A percentile compares a stretch with the other conserved stretches of the same genome.
phyloP scores from a whole-genome alignment of 2,113 vertebrate genomes.

The Thamnophis sirtalis region DNA sequence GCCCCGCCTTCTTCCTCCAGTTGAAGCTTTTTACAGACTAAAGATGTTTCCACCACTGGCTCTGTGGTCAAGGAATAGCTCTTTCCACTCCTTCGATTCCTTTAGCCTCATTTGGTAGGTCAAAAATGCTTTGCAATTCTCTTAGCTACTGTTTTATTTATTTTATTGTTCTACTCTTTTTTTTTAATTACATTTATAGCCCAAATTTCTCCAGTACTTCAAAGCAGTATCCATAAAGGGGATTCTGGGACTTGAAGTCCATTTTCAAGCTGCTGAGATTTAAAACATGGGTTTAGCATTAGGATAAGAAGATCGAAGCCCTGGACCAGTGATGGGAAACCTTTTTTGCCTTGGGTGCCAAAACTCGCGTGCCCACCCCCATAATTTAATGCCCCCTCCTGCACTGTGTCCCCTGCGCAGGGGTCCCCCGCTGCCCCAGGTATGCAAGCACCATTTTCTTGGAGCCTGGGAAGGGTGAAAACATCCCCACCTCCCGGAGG shows the following conservation, averaged over 20 bases:
- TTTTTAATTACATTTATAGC: neutral
- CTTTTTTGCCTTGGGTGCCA: too few species aligned
- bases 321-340: too few species aligned
- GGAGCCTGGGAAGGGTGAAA: too few species aligned
- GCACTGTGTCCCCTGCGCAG: too few species aligned
- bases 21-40: neutral
- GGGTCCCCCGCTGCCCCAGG: too few species aligned
- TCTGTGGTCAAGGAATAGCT: neutral
- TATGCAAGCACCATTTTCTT: too few species aligned
- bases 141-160: neutral
- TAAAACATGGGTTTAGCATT: neutral
- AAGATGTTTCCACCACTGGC: neutral
- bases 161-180: neutral
- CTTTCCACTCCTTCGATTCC: neutral
- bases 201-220: neutral
- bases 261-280: neutral
- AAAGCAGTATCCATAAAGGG: neutral
- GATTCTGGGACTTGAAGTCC: neutral
- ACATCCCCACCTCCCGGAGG: too few species aligned
- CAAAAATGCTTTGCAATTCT: too few species aligned
- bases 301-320: neutral
- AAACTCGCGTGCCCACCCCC: too few species aligned
- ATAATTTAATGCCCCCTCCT: too few species aligned
- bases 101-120: neutral
- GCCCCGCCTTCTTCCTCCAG: too few species aligned